These are phyloP conservation scores for Colossoma macropomum DNA, from an alignment of 2,113 vertebrate species.

Conservation along the genomic window DNA sequence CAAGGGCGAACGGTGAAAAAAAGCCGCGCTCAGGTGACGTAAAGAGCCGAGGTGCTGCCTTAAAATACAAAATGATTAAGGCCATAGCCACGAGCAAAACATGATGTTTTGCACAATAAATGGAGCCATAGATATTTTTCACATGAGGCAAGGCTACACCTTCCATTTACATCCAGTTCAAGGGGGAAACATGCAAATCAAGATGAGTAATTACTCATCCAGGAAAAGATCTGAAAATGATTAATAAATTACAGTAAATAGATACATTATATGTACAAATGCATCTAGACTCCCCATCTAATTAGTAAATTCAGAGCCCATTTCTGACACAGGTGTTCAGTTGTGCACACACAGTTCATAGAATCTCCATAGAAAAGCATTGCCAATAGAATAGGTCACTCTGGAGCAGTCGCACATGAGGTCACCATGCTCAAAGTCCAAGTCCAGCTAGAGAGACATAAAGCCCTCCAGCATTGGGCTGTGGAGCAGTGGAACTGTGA, in stretches of 20 bases:
- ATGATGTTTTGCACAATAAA: background rate
- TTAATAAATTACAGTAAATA: background rate
- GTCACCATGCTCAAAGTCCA: too few relatives aligned
- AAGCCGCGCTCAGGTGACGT: conserved; percentile 19
- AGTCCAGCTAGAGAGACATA: too few relatives aligned
- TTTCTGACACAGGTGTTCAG: too few relatives aligned
- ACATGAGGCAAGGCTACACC: background rate
- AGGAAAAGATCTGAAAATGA: background rate
- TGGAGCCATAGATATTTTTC: background rate
- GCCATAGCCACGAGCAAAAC: background rate
- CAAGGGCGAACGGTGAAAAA: conserved; percentile 65
- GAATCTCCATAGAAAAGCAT: too few relatives aligned
- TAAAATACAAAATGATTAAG: background rate
- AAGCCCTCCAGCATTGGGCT: too few relatives aligned
- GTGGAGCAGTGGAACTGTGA: too few relatives aligned
- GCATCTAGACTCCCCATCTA: too few relatives aligned
- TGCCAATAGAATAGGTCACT: too few relatives aligned
- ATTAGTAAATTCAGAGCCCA: too few relatives aligned
- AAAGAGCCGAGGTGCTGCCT: background rate
- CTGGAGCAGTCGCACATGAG: too few relatives aligned
- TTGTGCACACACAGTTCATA: too few relatives aligned
- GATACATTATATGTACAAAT: background rate
- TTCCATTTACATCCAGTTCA: background rate
- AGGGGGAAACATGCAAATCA: background rate
- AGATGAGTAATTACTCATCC: background rate